Percentiles rank a stretch among this genome's conserved stretches.
phyloP scores from a whole-genome alignment of 2,797 vertebrate genomes.

The Psittacula echo region DNA sequence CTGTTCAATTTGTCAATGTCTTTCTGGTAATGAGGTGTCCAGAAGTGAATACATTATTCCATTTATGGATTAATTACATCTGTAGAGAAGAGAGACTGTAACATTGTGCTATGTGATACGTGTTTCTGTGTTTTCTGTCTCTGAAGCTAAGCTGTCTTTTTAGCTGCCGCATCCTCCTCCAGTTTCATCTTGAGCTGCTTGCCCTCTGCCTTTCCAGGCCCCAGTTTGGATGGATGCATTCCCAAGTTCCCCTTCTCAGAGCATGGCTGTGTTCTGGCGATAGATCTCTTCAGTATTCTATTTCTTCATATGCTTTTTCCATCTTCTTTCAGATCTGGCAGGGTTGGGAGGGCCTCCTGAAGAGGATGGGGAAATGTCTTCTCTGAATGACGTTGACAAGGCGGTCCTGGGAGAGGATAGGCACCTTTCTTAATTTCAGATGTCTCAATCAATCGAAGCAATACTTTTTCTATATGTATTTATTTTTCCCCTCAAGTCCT shows the following conservation, averaged over 20 bases:
- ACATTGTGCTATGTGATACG: not conserved
- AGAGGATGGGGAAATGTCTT: not conserved
- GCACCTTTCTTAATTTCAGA: not conserved
- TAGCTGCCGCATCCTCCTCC: constrained; percentile 4
- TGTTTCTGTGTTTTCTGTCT: not conserved
- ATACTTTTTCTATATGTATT: not conserved
- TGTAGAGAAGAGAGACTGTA: constrained; percentile 31
- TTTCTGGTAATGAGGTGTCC: constrained; percentile 68
- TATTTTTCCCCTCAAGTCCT: not conserved
- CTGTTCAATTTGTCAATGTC: constrained; percentile 54
- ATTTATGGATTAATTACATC: constrained; percentile 68
- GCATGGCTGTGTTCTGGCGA: not conserved
- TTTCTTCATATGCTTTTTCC: not conserved
- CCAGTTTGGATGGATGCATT: not conserved
- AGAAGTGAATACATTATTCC: constrained; percentile 67
- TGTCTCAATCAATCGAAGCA: not conserved
- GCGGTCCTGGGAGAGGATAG: not conserved
- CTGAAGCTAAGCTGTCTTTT: constrained; percentile 5
- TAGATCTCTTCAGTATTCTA: accelerated
- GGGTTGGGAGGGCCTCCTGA: not conserved
- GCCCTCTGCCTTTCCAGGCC: not conserved
- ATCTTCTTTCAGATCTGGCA: not conserved
- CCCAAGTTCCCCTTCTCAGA: not conserved
- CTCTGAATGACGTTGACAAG: not conserved
- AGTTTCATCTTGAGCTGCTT: not conserved